Evolutionary conservation across 2,888 invertebrate species (phyloP), one percentile per base, ranked within the genome.

Genomic region (Amiota minor): DNA sequence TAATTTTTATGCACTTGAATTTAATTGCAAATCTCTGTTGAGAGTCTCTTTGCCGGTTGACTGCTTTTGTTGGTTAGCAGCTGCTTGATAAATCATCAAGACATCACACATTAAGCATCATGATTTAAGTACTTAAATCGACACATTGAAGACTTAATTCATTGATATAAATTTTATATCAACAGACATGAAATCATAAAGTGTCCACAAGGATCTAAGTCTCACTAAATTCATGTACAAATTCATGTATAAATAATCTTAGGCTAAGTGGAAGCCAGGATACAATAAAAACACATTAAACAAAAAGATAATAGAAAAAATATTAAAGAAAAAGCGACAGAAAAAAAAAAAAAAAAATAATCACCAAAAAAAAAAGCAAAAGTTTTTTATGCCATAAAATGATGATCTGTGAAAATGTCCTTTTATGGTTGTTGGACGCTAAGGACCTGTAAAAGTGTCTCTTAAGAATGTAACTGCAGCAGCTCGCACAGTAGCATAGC

Each of bases 391-490:
- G 70, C 75, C 78, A 80, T 78, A 78, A 84, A 82, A 81, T 81
- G 81, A 83, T 84, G 83, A 85, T 83, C 84, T 81, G 79, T 79
- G 78, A 80, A 82, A 82, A 79, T 78, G 78, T 79, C 71, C 78
- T 80, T 83, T 81, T 78, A 82, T 79, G 78, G 78, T 75, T 76
- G 76, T 78, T 74, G 79, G 78, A 78, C 78, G 70, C 78, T 77
- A 79, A 79, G 79, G 79, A 80, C 77, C 78, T 79, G 76, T 77
- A 77, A 80, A 81, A 85, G 79, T 78, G 78, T 82, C 79, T 80
- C 75, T 74, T 71, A 75, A 78, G 76, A 75, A 77, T 74, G 77
- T 77, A 75, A 75, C 75, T 76, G 75, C 75, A 72, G 75, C 72
- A 62, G 72, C 35, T 35, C 35, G 35, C 35, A 8, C 35, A 6